These are phyloP conservation scores for Eremobia ochroleuca DNA, from an alignment of 2,888 invertebrate genomes.

Conservation along the genomic window DNA sequence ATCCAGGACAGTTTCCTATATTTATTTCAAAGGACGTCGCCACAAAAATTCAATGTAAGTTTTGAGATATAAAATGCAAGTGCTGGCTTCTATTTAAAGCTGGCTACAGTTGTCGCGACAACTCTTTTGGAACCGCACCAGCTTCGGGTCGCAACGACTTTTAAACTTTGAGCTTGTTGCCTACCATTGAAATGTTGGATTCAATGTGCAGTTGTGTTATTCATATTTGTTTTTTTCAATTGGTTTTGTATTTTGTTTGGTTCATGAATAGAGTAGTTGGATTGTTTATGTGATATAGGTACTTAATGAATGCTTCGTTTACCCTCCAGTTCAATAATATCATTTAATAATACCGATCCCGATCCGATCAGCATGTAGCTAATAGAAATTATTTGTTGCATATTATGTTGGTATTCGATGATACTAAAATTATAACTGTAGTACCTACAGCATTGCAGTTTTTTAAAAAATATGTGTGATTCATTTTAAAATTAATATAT, in stretches of 20 bases:
- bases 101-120: conserved; percentile 50
- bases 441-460: background rate
- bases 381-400: background rate
- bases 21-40: conserved; percentile 34
- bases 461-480: background rate
- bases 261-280: background rate
- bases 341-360: no score
- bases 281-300: background rate
- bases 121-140: conserved; percentile 71
- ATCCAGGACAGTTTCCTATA: conserved; percentile 30
- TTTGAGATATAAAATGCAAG: conserved; percentile 69
- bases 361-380: no score
- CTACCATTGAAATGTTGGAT: conserved; percentile 46
- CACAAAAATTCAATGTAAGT: conserved; percentile 65
- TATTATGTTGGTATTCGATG: background rate
- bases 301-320: background rate
- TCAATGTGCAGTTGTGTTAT: conserved; percentile 45
- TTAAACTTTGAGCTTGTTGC: conserved; percentile 53
- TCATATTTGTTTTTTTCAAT: conserved; percentile 32
- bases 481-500: background rate
- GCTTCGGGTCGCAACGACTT: conserved; percentile 52
- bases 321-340: background rate
- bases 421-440: background rate
- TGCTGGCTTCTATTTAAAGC: conserved; percentile 70
- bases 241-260: conserved; percentile 7